A percentile compares a stretch with the other conserved stretches of the same genome.
Evolutionary conservation across 1,140 invertebrate genomes (phyloP).

Genomic region (Drosophila albomicans): DNA sequence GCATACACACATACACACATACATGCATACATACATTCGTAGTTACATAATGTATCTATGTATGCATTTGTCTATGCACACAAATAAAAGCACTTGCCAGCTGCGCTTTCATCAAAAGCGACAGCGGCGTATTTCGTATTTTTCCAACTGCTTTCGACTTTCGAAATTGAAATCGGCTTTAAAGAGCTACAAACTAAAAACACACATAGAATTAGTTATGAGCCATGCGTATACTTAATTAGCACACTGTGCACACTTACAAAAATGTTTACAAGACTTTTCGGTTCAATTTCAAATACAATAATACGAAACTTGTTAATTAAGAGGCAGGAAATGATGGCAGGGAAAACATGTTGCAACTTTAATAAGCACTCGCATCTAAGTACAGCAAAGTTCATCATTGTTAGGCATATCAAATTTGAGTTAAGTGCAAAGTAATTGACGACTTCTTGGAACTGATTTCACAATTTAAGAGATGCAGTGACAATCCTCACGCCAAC

Average conservation of each 20-base stretch:
- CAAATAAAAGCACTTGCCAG: slow-evolving; percentile 4
- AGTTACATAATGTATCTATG: neutral
- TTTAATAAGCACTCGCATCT: slow-evolving; percentile 23
- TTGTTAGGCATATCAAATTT: slow-evolving; percentile 4
- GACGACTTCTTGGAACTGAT: neutral
- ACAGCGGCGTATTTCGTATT: neutral
- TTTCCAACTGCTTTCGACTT: neutral
- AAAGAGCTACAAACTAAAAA: neutral
- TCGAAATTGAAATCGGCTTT: slow-evolving; percentile 18
- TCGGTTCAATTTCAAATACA: neutral
- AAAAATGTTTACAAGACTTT: slow-evolving; percentile 8
- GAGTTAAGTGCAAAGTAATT: slow-evolving; percentile 23
- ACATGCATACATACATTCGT: neutral
- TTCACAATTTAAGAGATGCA: slow-evolving; percentile 55
- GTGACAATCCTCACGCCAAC: slow-evolving; percentile 71
- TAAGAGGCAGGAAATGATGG: slow-evolving; percentile 20
- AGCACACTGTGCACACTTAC: neutral
- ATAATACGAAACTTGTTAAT: slow-evolving; percentile 35
- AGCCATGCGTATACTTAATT: slow-evolving; percentile 7
- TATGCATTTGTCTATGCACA: neutral
- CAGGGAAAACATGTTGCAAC: slow-evolving; percentile 13
- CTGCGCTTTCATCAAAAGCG: too few species aligned
- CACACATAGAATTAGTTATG: neutral
- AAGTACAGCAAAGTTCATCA: slow-evolving; percentile 1
- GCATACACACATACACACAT: slow-evolving; percentile 2